Conservation (phyloP, 2,113 vertebrate species). For the Galeopterus variegatus region DNA sequence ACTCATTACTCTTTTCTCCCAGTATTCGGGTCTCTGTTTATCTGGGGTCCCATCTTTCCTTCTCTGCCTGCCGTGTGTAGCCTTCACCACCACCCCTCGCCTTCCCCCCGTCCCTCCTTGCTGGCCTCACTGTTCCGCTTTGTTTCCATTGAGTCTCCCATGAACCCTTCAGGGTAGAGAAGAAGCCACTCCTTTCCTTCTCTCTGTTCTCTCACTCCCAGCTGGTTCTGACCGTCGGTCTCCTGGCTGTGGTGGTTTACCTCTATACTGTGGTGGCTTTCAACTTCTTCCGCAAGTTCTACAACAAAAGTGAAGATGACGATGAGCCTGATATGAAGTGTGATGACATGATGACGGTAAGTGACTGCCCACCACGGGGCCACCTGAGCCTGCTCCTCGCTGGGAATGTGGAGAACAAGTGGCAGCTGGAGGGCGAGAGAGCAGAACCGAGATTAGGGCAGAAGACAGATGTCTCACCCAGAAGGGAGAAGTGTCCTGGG, state of each 20-base stretch:
- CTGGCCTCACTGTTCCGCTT: not conserved
- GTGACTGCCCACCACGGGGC: not conserved
- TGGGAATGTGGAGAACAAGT: not conserved
- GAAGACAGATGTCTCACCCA: fast-evolving
- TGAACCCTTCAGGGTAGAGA: not conserved
- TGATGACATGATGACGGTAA: constrained; percentile 99
- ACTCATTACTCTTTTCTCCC: not conserved
- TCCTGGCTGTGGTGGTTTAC: constrained; percentile 98
- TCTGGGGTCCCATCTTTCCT: not conserved
- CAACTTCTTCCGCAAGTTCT: constrained; percentile 99
- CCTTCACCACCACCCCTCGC: too few relatives aligned
- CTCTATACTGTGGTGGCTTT: constrained; percentile 99
- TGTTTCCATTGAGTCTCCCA: not conserved
- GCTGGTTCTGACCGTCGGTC: constrained; percentile 97
- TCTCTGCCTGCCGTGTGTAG: not conserved
- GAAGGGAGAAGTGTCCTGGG: not conserved
- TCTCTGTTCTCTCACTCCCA: constrained; percentile 71
- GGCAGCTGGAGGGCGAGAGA: too few relatives aligned
- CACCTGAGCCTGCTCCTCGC: fast-evolving
- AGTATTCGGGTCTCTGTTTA: not conserved
- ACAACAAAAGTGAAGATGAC: constrained; percentile 98
- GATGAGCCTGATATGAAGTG: constrained; percentile 99
- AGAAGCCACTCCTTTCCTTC: not conserved
- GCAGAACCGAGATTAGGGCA: not conserved
- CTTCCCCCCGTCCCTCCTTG: not conserved